These are phyloP conservation scores for Silurus aristotelis DNA, from an alignment of 2,797 vertebrate genomes.

Conservation along the genomic window DNA sequence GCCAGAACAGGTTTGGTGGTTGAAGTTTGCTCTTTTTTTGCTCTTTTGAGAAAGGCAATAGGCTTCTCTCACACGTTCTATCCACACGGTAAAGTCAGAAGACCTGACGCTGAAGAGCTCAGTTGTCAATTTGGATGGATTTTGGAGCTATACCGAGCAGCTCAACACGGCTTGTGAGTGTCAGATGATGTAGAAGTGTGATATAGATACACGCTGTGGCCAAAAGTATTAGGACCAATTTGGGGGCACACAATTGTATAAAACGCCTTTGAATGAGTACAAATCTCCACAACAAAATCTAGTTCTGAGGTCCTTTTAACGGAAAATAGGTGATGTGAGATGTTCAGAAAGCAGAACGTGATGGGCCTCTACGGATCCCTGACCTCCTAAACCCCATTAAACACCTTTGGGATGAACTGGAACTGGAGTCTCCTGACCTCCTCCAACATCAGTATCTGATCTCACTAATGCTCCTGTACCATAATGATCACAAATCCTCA, in stretches of 20 bases:
- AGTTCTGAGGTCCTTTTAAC: too few species aligned
- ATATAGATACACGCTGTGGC: too few species aligned
- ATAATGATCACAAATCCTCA: too few species aligned
- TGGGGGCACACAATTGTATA: background rate
- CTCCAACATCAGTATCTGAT: too few species aligned
- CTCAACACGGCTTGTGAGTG: background rate
- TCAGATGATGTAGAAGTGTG: background rate
- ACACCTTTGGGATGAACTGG: background rate
- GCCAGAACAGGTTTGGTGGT: background rate
- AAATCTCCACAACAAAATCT: too few species aligned
- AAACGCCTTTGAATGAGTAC: background rate
- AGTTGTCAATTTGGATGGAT: background rate
- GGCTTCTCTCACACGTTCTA: too few species aligned
- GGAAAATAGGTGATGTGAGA: too few species aligned
- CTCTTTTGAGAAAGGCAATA: too few species aligned
- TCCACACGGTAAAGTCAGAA: too few species aligned
- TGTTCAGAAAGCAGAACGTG: too few species aligned
- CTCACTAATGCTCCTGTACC: too few species aligned
- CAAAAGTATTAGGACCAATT: background rate
- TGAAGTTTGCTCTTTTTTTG: background rate
- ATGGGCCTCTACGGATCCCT: background rate
- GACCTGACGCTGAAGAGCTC: too few species aligned
- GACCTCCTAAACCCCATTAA: background rate
- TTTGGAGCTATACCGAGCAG: background rate
- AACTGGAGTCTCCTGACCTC: background rate